phyloP scores from a whole-genome alignment of 2,113 vertebrate genomes.

The Malurus melanocephalus region DNA sequence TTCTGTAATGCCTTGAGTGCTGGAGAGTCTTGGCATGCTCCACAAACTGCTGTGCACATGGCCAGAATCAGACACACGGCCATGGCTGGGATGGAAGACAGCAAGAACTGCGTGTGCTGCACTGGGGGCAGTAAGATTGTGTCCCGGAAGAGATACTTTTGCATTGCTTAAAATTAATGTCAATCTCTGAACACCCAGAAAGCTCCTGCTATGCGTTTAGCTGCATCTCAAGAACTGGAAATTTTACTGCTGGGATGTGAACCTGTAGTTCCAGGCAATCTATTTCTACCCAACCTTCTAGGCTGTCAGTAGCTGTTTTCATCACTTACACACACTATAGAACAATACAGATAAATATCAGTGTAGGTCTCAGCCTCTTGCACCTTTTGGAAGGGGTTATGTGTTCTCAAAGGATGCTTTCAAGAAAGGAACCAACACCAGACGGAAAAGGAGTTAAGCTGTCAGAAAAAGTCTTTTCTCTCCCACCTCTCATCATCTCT shows the following conservation, averaged over 20 bases:
- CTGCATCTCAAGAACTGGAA: not conserved
- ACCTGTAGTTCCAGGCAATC: constrained; percentile 18
- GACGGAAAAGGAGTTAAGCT: not conserved
- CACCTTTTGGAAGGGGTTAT: not conserved
- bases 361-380: not conserved
- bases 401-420: not conserved
- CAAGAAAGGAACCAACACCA: not conserved
- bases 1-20: constrained; percentile 18
- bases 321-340: not conserved
- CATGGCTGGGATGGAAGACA: constrained; percentile 6
- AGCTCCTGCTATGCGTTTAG: not conserved
- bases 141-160: constrained; percentile 14
- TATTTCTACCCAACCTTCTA: not conserved
- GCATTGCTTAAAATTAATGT: not conserved
- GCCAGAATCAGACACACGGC: not conserved
- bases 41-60: constrained; percentile 14
- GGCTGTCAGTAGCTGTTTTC: not conserved
- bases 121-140: not conserved
- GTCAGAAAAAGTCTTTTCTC: not conserved
- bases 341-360: not conserved
- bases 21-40: not conserved
- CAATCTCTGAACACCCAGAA: not conserved
- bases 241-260: not conserved
- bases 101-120: not conserved
- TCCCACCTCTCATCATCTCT: not conserved